phyloP scores from a whole-genome alignment of 2,113 vertebrate species.

The Ammodramus savannarum region DNA sequence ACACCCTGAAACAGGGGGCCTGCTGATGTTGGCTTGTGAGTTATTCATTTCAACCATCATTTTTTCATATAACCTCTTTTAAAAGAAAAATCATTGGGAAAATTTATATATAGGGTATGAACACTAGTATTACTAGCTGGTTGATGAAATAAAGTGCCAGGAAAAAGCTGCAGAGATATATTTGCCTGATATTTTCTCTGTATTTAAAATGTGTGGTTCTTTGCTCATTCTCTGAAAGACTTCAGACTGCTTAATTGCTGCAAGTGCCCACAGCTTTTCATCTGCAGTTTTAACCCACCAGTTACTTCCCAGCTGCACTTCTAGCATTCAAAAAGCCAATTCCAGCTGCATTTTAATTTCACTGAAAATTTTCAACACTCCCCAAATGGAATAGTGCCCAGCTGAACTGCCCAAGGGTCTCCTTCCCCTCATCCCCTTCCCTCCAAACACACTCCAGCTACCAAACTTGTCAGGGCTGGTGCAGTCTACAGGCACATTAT shows the following conservation, averaged over 20 bases:
- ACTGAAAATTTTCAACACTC: background rate
- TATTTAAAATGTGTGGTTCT: background rate
- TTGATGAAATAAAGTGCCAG: background rate
- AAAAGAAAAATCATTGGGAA: background rate
- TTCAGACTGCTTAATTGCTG: background rate
- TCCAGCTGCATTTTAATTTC: background rate
- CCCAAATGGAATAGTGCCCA: background rate
- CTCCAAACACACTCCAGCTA: fast-evolving
- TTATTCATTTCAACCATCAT: background rate
- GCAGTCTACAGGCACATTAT: background rate
- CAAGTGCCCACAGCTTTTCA: background rate
- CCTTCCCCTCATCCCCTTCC: background rate
- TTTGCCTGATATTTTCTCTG: background rate
- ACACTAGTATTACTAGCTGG: background rate
- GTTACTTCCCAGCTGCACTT: background rate
- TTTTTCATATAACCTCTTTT: background rate
- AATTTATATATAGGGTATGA: background rate
- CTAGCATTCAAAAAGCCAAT: background rate
- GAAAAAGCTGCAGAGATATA: background rate
- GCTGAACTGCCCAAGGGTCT: background rate
- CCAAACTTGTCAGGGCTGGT: background rate
- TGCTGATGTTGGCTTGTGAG: background rate
- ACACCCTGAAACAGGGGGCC: background rate
- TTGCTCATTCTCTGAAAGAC: background rate
- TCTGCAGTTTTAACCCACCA: background rate